Evolutionary conservation across 2,797 vertebrate species (phyloP).

Genomic region (Anomalospiza imberbis): DNA sequence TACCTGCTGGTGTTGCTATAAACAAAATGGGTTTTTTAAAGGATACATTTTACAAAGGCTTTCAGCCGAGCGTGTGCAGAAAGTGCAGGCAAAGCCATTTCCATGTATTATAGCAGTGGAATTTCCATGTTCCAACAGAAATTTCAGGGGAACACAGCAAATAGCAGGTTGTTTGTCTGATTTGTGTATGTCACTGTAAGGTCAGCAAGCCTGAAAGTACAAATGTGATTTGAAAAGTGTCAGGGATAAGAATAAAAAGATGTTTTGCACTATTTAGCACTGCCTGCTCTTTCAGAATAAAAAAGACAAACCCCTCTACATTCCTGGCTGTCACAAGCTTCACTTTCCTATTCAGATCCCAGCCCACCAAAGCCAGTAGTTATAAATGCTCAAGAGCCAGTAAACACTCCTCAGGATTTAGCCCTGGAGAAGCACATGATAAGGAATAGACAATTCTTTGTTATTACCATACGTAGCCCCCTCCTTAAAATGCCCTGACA

Average conservation of each 20-base stretch:
- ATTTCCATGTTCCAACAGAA: not conserved
- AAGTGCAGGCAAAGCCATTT: not conserved
- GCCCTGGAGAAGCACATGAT: not conserved
- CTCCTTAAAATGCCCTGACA: slow-evolving; percentile 28
- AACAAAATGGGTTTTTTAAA: not conserved
- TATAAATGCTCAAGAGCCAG: slow-evolving; percentile 31
- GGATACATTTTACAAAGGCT: not conserved
- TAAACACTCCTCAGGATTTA: slow-evolving; percentile 31
- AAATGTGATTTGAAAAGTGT: not conserved
- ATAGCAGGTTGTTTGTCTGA: not conserved
- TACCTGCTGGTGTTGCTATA: not conserved
- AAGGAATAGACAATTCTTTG: slow-evolving; percentile 35
- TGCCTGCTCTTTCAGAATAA: not conserved
- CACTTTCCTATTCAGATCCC: not conserved
- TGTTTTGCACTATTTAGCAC: not conserved
- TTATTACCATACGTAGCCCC: not conserved
- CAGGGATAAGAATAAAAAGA: not conserved
- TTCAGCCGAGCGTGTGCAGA: rapidly evolving
- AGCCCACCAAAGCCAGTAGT: not conserved
- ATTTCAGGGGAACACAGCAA: not conserved
- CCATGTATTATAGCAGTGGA: not conserved
- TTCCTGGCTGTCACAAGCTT: not conserved
- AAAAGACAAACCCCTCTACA: not conserved
- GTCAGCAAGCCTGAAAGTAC: not conserved
- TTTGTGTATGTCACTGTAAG: not conserved